Base-by-base conservation (phyloP, 2,113 vertebrate genomes). In the Campylomormyrus tamandua region DNA sequence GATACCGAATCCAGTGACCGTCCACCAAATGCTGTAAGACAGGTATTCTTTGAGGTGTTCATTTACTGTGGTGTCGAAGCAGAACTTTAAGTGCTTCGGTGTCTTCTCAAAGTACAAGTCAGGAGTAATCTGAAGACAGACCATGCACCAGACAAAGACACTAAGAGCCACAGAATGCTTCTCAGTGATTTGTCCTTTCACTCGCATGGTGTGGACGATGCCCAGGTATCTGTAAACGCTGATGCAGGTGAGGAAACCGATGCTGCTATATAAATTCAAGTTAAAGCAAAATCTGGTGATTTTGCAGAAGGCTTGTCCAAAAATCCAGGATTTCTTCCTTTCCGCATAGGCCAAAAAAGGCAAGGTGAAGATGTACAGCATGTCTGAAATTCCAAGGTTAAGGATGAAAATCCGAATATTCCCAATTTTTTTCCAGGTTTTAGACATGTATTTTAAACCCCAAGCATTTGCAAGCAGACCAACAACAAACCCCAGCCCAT, bases 231-330 rank as follows among this genome's bases (percentile, higher is more conserved):
- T 94, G 92, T 97, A 97, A 58, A 97, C 48, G 7, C 97, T 97
- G 90, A 97, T 96, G 91, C 96, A 97, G 1, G 95, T 96, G 83
- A 98, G 96, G 90, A 98, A 97, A 3, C 95, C 94, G 5, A 97
- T 96, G 93, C 96, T 97, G 91, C 97, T 95, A 0, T 97, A 97
- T 19, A 97, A 92, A 90, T 97, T 98, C 90, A 97, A 77, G 89
- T 96, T 96, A 92, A 97, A 98, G 66, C 91, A 94, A 89, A 95
- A 91, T 9, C 97, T 92, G 10, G 95, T 95, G 2, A 95, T 10
- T 62, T 92, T 95, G 95, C 97, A 98, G 92, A 96, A 96, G 1
- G 1, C 1, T 0, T 91, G 90, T 88, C 97, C 96, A 2, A 97
- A 98, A 48, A 92, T 83, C 97, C 97, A 98, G 0, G 8, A 17